These are phyloP conservation scores for Lissocephala sabroskyi DNA, from an alignment of 2,888 invertebrate species.

Conservation along the genomic window DNA sequence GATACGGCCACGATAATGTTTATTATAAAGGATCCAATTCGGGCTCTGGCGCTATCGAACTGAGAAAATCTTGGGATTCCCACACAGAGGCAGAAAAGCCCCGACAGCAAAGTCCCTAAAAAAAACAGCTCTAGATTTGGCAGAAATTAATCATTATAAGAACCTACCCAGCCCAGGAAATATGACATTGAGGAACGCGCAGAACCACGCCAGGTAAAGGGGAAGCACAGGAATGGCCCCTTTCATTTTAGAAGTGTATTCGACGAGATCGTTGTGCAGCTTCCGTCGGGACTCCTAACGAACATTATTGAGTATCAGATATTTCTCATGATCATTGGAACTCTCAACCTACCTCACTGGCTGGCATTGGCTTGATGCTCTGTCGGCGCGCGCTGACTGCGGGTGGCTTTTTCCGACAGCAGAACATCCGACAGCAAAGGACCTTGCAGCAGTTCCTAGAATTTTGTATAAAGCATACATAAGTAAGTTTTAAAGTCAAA, in stretches of 20 bases:
- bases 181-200: constrained; percentile 85
- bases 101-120: constrained; percentile 90
- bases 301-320: background rate
- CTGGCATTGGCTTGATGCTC: constrained; percentile 77
- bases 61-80: constrained; percentile 91
- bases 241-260: constrained; percentile 89
- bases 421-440: constrained; percentile 66
- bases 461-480: too few species aligned
- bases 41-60: constrained; percentile 82
- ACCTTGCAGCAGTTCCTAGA: constrained; percentile 70
- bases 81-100: constrained; percentile 88
- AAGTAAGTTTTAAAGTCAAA: background rate
- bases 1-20: constrained; percentile 89
- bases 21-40: constrained; percentile 87
- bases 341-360: constrained; percentile 38
- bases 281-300: constrained; percentile 82
- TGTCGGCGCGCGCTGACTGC: constrained; percentile 73
- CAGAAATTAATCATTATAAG: background rate
- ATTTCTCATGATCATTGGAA: background rate
- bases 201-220: constrained; percentile 87
- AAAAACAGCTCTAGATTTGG: too few species aligned
- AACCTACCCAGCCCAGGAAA: constrained; percentile 83
- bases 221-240: constrained; percentile 95
- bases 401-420: constrained; percentile 73
- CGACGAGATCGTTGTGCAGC: constrained; percentile 83